A percentile compares a stretch with the other conserved stretches of the same genome.
Evolutionary conservation across 2,888 invertebrate genomes (phyloP).

Genomic region (Callyntrura guangdongensis): DNA sequence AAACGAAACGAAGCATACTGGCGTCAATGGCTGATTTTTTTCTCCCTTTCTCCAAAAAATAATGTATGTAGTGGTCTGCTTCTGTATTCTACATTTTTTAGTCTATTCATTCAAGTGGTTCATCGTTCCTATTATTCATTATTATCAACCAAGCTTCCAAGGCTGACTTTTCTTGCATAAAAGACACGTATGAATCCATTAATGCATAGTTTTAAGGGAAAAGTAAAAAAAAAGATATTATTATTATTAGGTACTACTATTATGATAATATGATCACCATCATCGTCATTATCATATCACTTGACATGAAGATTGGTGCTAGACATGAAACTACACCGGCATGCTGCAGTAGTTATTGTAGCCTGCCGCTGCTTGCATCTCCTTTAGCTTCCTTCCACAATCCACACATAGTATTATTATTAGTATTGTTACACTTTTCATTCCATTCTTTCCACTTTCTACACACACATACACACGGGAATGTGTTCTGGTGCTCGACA

Average conservation of each 20-base stretch:
- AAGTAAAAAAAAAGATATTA: slow-evolving; percentile 25
- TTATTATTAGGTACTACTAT: slow-evolving; percentile 53
- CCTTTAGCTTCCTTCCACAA: background rate
- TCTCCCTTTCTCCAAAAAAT: background rate
- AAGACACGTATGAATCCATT: slow-evolving; percentile 27
- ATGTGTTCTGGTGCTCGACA: slow-evolving; percentile 2
- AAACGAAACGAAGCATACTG: slow-evolving; percentile 4
- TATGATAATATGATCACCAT: slow-evolving; percentile 60
- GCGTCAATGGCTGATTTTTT: slow-evolving; percentile 20
- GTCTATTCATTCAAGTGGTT: slow-evolving; percentile 11
- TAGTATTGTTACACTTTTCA: slow-evolving; percentile 66
- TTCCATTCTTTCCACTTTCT: background rate
- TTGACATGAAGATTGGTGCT: slow-evolving; percentile 72
- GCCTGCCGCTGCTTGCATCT: background rate
- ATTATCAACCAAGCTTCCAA: background rate
- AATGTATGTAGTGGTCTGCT: background rate
- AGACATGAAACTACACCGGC: slow-evolving; percentile 11
- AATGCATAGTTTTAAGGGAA: slow-evolving; percentile 6
- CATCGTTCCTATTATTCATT: slow-evolving; percentile 10
- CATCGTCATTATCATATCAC: slow-evolving; percentile 61
- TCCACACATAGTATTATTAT: background rate
- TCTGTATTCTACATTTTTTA: background rate
- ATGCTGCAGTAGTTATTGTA: background rate
- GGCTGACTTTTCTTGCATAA: slow-evolving; percentile 10
- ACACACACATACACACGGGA: slow-evolving; percentile 9